Conservation (phyloP, 1,140 invertebrate genomes). For the Myzus persicae region DNA sequence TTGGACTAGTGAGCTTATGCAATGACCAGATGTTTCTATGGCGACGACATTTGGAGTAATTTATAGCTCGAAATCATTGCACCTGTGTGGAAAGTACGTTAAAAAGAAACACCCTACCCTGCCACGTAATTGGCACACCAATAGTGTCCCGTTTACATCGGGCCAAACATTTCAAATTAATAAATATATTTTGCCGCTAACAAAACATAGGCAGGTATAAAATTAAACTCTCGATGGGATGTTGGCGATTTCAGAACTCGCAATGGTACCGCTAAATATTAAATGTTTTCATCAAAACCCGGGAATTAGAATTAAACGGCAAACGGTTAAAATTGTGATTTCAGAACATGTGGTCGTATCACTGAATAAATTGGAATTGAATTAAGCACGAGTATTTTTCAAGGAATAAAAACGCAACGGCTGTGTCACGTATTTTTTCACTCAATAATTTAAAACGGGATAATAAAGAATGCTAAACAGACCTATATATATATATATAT, state of each 20-base stretch:
- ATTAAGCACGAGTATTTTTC: not conserved
- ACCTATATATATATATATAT: not conserved
- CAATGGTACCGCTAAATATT: not conserved
- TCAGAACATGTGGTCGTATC: not conserved
- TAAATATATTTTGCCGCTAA: slow-evolving; percentile 7
- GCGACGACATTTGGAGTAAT: slow-evolving; percentile 25
- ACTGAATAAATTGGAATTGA: not conserved
- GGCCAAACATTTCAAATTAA: not conserved
- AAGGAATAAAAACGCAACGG: not conserved
- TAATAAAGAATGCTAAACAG: slow-evolving; percentile 22
- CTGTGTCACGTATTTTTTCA: slow-evolving; percentile 23
- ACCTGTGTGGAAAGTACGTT: slow-evolving; percentile 47
- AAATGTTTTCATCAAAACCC: not conserved
- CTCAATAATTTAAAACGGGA: not conserved
- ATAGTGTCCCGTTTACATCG: not conserved
- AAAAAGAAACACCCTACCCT: not conserved
- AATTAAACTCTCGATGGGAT: not conserved
- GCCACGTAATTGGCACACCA: not conserved
- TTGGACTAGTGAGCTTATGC: slow-evolving; percentile 9
- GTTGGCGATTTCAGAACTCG: not conserved
- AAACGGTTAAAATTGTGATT: not conserved
- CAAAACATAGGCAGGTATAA: not conserved
- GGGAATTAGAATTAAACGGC: not conserved
- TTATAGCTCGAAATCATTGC: slow-evolving; percentile 6
- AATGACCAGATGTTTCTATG: slow-evolving; percentile 44